Percentiles rank a stretch among this genome's conserved stretches.
These are phyloP conservation scores for Opisthocomus hoazin DNA, from an alignment of 2,113 vertebrate genomes.

Conservation along the genomic window DNA sequence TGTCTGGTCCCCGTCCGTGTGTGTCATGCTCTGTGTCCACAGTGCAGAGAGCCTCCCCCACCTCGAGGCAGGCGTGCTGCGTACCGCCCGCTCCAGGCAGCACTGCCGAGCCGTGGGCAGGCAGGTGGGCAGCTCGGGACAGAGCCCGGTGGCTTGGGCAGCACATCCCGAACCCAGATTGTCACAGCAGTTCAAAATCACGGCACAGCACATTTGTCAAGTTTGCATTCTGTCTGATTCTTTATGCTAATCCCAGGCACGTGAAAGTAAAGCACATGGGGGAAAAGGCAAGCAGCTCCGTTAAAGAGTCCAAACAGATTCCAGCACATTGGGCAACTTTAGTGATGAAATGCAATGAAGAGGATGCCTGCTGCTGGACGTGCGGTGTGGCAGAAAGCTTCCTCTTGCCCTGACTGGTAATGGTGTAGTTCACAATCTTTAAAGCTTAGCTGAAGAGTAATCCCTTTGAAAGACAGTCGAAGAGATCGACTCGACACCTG, in stretches of 20 bases:
- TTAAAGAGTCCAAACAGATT: conserved; percentile 54
- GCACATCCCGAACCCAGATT: conserved; percentile 9
- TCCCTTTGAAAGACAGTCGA: background rate
- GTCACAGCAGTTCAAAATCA: conserved; percentile 44
- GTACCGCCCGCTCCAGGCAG: background rate
- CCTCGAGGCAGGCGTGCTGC: background rate
- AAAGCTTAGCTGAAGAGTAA: background rate
- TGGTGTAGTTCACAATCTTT: background rate
- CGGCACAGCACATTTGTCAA: conserved; percentile 67
- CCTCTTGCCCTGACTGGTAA: background rate
- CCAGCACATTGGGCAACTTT: conserved; percentile 40
- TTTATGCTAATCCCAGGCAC: conserved; percentile 73
- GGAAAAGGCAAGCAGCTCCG: conserved; percentile 23
- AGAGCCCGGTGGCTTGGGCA: background rate
- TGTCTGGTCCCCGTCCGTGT: background rate
- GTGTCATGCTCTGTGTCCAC: background rate
- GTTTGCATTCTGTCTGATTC: conserved; percentile 67
- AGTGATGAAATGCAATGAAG: background rate
- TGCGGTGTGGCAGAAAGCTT: background rate
- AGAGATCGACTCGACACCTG: background rate
- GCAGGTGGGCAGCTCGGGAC: conserved; percentile 19
- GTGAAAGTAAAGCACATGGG: conserved; percentile 73
- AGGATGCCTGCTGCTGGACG: background rate
- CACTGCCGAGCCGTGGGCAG: background rate
- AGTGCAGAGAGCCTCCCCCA: background rate